These are phyloP conservation scores for Aplidium turbinatum DNA, from an alignment of 23 tunicate genomes.

Conservation along the genomic window DNA sequence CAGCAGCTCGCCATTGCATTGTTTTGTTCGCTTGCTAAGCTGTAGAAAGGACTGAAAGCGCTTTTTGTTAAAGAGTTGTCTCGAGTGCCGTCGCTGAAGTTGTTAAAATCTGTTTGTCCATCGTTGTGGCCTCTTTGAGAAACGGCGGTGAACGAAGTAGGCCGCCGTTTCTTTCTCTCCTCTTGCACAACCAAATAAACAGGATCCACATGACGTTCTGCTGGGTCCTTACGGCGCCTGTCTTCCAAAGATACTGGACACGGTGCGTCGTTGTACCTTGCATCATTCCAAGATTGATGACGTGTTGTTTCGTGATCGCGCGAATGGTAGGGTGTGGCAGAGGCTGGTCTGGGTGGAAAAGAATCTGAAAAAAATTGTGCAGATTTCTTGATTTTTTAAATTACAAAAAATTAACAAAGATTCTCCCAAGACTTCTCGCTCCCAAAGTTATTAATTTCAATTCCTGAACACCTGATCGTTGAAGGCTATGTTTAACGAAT, in stretches of 20 bases:
- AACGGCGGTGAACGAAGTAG: no score
- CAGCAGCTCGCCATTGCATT: no score
- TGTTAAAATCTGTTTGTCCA: no score
- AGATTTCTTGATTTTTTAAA: neutral
- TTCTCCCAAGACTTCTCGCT: neutral
- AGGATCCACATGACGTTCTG: neutral
- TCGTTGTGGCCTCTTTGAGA: no score
- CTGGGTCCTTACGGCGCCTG: constrained; percentile 10
- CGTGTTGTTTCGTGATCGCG: neutral
- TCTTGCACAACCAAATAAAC: constrained; percentile 6
- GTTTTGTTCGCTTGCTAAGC: no score
- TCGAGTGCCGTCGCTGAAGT: no score
- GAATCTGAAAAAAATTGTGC: neutral
- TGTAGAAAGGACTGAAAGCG: no score
- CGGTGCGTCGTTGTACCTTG: neutral
- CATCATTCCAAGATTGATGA: neutral
- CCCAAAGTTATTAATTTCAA: neutral
- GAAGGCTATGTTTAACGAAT: no score
- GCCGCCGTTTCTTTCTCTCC: neutral
- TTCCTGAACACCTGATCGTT: no score
- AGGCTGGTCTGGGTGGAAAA: neutral
- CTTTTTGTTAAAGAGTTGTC: no score
- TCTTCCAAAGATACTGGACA: constrained; percentile 23
- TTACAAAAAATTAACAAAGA: no score
- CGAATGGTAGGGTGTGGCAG: neutral